A percentile compares a stretch with the other conserved stretches of the same genome.
phyloP scores from a whole-genome alignment of 2,888 invertebrate genomes.

The Xanthorhoe designata region DNA sequence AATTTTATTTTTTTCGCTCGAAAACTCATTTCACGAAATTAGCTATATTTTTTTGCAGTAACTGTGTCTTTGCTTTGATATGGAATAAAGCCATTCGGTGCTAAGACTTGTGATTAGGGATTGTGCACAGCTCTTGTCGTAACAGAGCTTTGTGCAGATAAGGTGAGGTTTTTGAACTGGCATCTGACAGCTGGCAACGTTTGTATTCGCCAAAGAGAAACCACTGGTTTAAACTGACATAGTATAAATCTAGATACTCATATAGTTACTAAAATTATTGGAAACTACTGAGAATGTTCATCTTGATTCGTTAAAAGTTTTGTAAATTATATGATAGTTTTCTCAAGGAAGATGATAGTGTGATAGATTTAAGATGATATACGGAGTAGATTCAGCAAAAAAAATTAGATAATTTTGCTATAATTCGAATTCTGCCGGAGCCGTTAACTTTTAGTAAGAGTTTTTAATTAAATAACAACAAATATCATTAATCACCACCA shows the following conservation, averaged over 20 bases:
- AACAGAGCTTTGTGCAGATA: constrained; percentile 42
- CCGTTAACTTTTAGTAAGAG: no score
- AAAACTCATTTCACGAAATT: no score
- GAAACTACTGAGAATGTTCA: neutral
- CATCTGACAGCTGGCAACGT: constrained; percentile 19
- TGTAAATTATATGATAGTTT: neutral
- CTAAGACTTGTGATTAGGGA: constrained; percentile 64
- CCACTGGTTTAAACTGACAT: neutral
- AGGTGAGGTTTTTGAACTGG: constrained; percentile 26
- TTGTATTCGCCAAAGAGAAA: constrained; percentile 11
- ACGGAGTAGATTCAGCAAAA: no score
- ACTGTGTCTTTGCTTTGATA: constrained; percentile 35
- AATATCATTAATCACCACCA: no score
- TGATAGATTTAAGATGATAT: no score
- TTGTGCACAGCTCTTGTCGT: constrained; percentile 47
- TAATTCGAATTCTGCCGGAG: no score
- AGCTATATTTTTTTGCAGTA: no score
- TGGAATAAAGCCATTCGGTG: constrained; percentile 47
- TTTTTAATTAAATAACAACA: no score
- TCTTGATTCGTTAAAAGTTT: neutral
- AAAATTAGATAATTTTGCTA: no score
- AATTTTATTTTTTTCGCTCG: no score
- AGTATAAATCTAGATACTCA: neutral
- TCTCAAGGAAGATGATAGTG: neutral
- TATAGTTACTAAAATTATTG: neutral